Evolutionary conservation across 2,113 vertebrate species (phyloP), one percentile per base, ranked within the genome.

Genomic region (Oncorhynchus keta): DNA sequence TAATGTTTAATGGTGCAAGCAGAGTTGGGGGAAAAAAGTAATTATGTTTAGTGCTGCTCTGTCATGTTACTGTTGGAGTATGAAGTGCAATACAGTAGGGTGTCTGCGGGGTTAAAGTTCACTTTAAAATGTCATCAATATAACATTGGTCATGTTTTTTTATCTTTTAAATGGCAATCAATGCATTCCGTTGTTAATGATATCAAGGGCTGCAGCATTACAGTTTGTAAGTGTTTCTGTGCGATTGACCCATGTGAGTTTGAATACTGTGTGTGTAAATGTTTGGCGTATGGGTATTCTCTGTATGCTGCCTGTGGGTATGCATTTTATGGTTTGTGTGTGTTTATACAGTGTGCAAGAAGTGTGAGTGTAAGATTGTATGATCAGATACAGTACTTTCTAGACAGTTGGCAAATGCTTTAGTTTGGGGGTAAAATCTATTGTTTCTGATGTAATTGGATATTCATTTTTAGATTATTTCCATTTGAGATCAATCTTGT

Each of bases 361-460:
- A 20, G 59, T 62, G 59, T 11, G 59, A 22, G 18, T 55, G 39
- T 11, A 45, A 45, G 39, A 45, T 11, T 45, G 9, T 45, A 45
- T 45, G 39, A 45, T 45, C 39, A 45, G 9, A 45, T 45, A 2
- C 39, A 45, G 39, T 45, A 45, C 39, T 45, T 45, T 2, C 39
- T 45, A 45, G 24, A 74, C 62, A 81, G 79, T 74, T 59, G 32
- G n/a, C 13, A 68, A 68, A 73, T 16, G 18, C 68, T 69, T 73
- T 61, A 73, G 59, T 85, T 76, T 83, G 73, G 73, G 39, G 70
- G 83, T 85, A 78, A 81, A 81, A 70, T 84, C 62, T 68, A 72
- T 75, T 79, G 72, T 84, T 86, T 82, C 74, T 78, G 78, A 80
- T 84, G 80, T 87, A 80, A 79, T 80, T 79, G 67, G 39, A 88